A percentile compares a stretch with the other conserved stretches of the same genome.
phyloP scores from a whole-genome alignment of 1,140 invertebrate species.

The Drosophila kikkawai region DNA sequence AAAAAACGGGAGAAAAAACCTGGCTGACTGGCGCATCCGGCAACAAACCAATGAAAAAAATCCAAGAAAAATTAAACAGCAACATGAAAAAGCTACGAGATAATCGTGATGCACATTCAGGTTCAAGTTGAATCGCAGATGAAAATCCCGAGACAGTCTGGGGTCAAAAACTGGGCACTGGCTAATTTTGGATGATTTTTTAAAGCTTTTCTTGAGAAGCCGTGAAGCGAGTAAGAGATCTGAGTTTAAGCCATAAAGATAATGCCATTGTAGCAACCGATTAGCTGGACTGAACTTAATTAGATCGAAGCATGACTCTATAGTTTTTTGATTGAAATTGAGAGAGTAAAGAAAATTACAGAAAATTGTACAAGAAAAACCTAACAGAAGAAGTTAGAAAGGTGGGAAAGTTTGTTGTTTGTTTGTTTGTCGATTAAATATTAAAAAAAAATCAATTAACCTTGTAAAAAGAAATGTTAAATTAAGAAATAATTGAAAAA shows the following conservation, averaged over 20 bases:
- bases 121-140: conserved; percentile 43
- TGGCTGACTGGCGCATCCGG: conserved; percentile 31
- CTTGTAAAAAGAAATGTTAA: background rate
- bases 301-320: conserved; percentile 43
- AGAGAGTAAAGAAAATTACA: background rate
- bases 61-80: background rate
- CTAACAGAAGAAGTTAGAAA: conserved; percentile 1
- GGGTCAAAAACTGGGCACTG: conserved; percentile 29
- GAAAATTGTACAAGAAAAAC: background rate
- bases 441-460: background rate
- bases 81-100: background rate
- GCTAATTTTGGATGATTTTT: conserved; percentile 38
- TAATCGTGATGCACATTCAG: conserved; percentile 52
- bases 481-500: background rate
- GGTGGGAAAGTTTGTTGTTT: background rate
- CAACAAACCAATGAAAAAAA: conserved; percentile 11
- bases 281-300: conserved; percentile 38
- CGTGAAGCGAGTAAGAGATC: conserved; percentile 9
- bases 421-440: background rate
- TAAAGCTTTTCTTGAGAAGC: background rate
- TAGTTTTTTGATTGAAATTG: conserved; percentile 24
- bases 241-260: conserved; percentile 37
- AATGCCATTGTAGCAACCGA: conserved; percentile 45
- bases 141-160: conserved; percentile 21
- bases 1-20: conserved; percentile 1